Conservation (phyloP, 2,113 vertebrate genomes). For the Monopterus albus region DNA sequence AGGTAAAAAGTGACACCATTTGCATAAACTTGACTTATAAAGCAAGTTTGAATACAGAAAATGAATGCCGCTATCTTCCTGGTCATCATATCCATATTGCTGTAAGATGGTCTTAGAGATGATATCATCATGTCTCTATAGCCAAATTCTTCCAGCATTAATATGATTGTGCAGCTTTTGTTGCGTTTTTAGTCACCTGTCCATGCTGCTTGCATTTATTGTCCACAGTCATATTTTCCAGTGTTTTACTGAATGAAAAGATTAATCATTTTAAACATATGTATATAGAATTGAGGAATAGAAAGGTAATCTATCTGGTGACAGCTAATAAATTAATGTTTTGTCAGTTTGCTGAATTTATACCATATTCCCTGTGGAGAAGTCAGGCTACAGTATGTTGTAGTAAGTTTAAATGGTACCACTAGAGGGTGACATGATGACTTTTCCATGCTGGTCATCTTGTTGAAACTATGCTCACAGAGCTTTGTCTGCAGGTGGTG, state of each 20-base stretch:
- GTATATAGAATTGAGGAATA: too few relatives aligned
- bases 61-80: too few relatives aligned
- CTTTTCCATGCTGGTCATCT: background rate
- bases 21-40: too few relatives aligned
- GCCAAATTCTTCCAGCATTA: too few relatives aligned
- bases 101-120: background rate
- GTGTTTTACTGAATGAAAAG: background rate
- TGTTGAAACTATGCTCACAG: conserved; percentile 18
- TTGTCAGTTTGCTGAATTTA: too few relatives aligned
- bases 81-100: background rate
- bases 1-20: background rate
- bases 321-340: background rate
- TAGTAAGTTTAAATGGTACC: conserved; percentile 9
- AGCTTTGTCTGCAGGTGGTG: conserved; percentile 10
- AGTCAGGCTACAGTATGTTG: background rate
- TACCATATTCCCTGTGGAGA: background rate
- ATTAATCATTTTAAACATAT: background rate
- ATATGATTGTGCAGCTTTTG: too few relatives aligned
- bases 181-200: too few relatives aligned
- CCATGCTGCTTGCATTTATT: too few relatives aligned
- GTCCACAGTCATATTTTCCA: too few relatives aligned
- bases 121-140: too few relatives aligned
- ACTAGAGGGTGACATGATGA: conserved; percentile 47
- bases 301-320: too few relatives aligned
- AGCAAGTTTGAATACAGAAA: too few relatives aligned